These are phyloP conservation scores for Lepus townsendii DNA, from an alignment of 2,797 vertebrate genomes.

Conservation along the genomic window DNA sequence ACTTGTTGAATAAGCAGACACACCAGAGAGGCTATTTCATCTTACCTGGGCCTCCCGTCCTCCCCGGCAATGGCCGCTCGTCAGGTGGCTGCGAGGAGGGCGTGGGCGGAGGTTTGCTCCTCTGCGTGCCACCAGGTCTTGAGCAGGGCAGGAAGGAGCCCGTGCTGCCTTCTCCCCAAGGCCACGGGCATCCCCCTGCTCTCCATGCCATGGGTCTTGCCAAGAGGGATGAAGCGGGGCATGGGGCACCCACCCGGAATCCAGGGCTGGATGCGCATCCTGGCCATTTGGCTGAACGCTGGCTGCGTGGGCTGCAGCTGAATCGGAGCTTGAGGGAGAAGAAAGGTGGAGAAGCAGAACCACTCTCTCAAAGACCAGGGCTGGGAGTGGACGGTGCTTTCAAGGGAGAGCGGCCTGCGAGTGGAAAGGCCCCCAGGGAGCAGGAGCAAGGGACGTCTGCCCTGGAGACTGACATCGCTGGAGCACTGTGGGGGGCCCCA, in stretches of 20 bases:
- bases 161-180: neutral
- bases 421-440: neutral
- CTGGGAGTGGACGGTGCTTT: neutral
- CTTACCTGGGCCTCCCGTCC: neutral
- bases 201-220: neutral
- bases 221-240: neutral
- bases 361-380: neutral
- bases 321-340: neutral
- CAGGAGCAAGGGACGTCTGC: neutral
- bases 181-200: neutral
- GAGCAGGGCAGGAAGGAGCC: neutral
- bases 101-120: no score
- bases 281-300: neutral
- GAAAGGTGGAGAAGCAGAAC: no score
- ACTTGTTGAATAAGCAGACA: neutral
- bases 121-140: neutral
- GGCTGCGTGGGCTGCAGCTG: neutral
- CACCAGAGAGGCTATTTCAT: neutral
- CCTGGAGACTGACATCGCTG: neutral
- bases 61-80: neutral
- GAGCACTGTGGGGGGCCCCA: neutral
- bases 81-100: neutral
- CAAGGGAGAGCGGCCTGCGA: neutral
- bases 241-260: neutral
- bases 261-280: neutral